These are phyloP conservation scores for Phalloptychus januarius DNA, from an alignment of 2,797 vertebrate species.

Conservation along the genomic window DNA sequence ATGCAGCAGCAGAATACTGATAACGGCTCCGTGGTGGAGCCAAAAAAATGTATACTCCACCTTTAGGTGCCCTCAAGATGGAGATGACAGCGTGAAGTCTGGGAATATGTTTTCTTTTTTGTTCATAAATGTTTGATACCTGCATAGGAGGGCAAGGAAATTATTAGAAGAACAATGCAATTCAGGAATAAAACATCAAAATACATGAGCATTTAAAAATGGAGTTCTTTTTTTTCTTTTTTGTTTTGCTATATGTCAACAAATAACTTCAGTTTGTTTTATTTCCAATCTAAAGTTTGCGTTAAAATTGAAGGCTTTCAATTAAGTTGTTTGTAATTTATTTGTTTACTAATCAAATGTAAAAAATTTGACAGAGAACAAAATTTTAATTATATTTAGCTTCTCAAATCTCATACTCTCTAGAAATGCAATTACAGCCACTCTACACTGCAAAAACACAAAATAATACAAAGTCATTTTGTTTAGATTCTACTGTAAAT, in stretches of 20 bases:
- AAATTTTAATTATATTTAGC: background rate
- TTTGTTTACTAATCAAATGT: background rate
- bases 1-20: constrained; percentile 52
- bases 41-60: constrained; percentile 55
- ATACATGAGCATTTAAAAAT: background rate
- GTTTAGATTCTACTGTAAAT: too few relatives aligned
- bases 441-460: too few relatives aligned
- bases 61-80: constrained; percentile 23
- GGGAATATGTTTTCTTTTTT: background rate
- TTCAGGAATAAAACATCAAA: background rate
- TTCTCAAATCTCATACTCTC: background rate
- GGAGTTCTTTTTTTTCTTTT: background rate
- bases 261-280: background rate
- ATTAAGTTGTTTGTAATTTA: background rate
- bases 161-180: background rate
- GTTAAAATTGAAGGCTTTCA: background rate
- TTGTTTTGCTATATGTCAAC: background rate
- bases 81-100: constrained; percentile 15
- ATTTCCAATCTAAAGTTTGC: background rate
- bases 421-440: background rate
- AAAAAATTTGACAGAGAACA: background rate
- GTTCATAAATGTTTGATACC: background rate
- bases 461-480: too few relatives aligned
- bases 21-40: constrained; percentile 21
- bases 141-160: background rate